These are phyloP conservation scores for Cyclophora albipunctata DNA, from an alignment of 2,888 invertebrate genomes.

Conservation along the genomic window DNA sequence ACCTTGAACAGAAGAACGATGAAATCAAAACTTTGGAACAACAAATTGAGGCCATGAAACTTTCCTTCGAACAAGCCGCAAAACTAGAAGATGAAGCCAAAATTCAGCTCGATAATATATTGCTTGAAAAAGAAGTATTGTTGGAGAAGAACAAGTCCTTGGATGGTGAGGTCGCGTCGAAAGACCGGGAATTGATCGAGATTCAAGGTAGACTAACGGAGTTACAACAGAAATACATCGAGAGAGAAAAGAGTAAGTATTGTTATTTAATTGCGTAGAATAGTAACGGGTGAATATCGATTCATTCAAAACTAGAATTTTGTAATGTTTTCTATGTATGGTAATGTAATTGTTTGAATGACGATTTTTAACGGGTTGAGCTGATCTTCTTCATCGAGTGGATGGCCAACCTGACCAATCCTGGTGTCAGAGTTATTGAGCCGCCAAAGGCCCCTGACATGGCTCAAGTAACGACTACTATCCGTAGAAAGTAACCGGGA, in stretches of 20 bases:
- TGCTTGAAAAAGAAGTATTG: conserved; percentile 21
- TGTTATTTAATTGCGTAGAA: neutral
- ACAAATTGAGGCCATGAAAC: conserved; percentile 19
- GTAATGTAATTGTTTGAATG: no score
- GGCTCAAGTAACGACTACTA: no score
- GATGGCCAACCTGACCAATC: no score
- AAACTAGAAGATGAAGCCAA: conserved; percentile 17
- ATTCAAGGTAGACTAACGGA: conserved; percentile 25
- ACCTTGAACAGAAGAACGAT: conserved; percentile 24
- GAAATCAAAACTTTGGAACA: conserved; percentile 21
- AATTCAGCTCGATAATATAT: conserved; percentile 19
- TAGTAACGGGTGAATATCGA: no score
- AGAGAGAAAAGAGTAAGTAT: conserved; percentile 29
- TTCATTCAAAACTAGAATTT: no score
- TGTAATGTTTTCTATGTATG: no score
- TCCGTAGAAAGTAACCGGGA: no score
- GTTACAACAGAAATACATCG: conserved; percentile 20
- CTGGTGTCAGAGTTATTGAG: no score
- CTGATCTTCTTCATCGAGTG: no score
- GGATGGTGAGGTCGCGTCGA: conserved; percentile 20
- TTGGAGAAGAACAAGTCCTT: conserved; percentile 21
- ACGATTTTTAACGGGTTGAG: no score
- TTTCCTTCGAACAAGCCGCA: conserved; percentile 19
- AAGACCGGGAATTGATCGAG: conserved; percentile 21
- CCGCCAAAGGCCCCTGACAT: no score